Percentiles rank a stretch among this genome's conserved stretches.
Evolutionary conservation across 1,140 invertebrate genomes (phyloP).

Genomic region (Drosophila willistoni): DNA sequence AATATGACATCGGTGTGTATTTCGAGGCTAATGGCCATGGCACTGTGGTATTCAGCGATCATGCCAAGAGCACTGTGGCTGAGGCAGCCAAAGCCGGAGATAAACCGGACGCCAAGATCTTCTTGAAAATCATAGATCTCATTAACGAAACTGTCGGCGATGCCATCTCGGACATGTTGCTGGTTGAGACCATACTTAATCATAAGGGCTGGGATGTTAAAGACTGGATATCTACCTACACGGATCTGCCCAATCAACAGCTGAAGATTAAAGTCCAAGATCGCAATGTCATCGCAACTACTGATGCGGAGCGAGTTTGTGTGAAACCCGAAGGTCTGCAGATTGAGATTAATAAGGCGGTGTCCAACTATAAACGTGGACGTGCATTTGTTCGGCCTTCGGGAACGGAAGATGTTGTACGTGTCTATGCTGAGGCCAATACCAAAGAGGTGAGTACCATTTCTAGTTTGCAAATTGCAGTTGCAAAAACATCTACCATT

Average conservation of each 20-base stretch:
- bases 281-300: constrained; percentile 92
- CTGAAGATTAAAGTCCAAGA: constrained; percentile 95
- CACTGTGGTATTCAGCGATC: constrained; percentile 92
- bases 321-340: constrained; percentile 93
- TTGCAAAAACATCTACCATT: not conserved
- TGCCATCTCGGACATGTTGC: constrained; percentile 96
- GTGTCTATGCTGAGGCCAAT: constrained; percentile 97
- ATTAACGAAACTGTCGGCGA: constrained; percentile 99
- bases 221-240: constrained; percentile 89
- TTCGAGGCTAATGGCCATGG: constrained; percentile 99
- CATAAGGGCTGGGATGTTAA: constrained; percentile 90
- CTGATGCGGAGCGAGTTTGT: constrained; percentile 93
- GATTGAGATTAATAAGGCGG: constrained; percentile 89
- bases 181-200: constrained; percentile 96
- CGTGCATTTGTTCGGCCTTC: constrained; percentile 97
- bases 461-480: too few species aligned
- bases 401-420: constrained; percentile 98
- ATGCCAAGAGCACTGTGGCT: constrained; percentile 84
- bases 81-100: constrained; percentile 63
- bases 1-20: constrained; percentile 98
- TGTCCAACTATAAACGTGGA: constrained; percentile 88
- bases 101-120: constrained; percentile 84
- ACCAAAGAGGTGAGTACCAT: constrained; percentile 85
- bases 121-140: constrained; percentile 90
- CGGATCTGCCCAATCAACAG: constrained; percentile 94